Base-by-base conservation (phyloP, 2,888 invertebrate genomes). In the Eristalinus sepulchralis region DNA sequence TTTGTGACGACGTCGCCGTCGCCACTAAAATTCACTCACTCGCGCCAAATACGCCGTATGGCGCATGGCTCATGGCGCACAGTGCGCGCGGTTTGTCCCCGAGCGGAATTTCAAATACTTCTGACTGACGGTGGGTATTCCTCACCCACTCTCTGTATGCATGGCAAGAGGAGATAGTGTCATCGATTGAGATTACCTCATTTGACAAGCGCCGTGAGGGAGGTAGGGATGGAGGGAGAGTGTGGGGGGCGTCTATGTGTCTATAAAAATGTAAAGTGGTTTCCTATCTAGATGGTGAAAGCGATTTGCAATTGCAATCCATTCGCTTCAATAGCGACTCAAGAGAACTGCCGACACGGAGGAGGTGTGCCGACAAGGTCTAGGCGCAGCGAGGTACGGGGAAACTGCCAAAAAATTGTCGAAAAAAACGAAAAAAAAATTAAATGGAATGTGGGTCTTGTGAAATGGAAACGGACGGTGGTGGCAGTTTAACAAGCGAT, bases 11-110 rank as follows among this genome's bases (percentile, higher is more conserved):
- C 34, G 34, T 4, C 47, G 68, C 33, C 24, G 67, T 55, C 24
- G 60, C 53, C 68, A 55, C 68, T 70, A 36, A 68, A 55, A 68
- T 33, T 62, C 59, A 39, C 17, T 47, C 59, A 27, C 53, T 33
- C 31, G 17, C n/a, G 34, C 31, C 31, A 27, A 20, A 60, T 17
- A 39, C 13, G 39, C 36, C 36, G 36, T 36, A n/a, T n/a, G n/a
- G n/a, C 34, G 10, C 9, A 5, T 34, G 11, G 36, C 4, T 2
- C 39, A n/a, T 13, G 39, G 39, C n/a, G 6, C 6, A 31, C 39
- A 1, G 11, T 39, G 39, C 47, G 47, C 34, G 4, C 47, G 47
- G 57, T 10, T 13, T n/a, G n/a, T 8, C 67, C 22, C n/a, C 34
- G 57, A 59, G 36, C 17, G 70, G 59, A 59, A 59, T 59, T 59